Conservation (phyloP, 1,140 invertebrate species). For the Arctopsyche grandis region DNA sequence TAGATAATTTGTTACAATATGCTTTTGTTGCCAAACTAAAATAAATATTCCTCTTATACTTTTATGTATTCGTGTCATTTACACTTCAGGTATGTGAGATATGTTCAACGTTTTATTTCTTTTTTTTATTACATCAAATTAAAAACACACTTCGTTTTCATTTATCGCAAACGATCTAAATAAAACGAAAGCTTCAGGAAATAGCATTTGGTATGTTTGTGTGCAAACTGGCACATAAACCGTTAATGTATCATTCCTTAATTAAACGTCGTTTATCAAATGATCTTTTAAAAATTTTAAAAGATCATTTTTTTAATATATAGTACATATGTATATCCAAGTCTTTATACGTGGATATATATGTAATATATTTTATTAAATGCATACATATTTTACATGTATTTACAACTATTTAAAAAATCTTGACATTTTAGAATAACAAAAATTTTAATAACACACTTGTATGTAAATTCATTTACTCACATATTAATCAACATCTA, state of each 20-base stretch:
- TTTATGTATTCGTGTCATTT: too few relatives aligned
- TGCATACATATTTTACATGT: too few relatives aligned
- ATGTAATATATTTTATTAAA: too few relatives aligned
- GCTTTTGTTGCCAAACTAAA: not conserved
- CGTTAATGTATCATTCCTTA: constrained; percentile 22
- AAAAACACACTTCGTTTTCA: not conserved
- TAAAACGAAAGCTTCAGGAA: not conserved
- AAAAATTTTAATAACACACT: too few relatives aligned
- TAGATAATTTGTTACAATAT: constrained; percentile 3
- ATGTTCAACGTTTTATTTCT: not conserved
- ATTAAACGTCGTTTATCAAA: constrained; percentile 1
- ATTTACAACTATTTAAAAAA: too few relatives aligned
- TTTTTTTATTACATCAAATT: not conserved
- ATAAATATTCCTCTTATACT: not conserved
- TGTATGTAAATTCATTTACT: too few relatives aligned
- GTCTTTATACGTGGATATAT: too few relatives aligned
- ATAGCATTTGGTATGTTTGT: not conserved
- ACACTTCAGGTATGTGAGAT: too few relatives aligned
- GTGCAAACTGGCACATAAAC: not conserved
- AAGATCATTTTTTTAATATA: too few relatives aligned
- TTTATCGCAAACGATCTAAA: constrained; percentile 14
- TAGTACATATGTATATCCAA: too few relatives aligned
- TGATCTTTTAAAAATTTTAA: not conserved
- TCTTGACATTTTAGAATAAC: too few relatives aligned
- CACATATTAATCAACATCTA: too few relatives aligned